These are phyloP conservation scores for Limnothrissa miodon DNA, from an alignment of 2,113 vertebrate species.

Conservation along the genomic window DNA sequence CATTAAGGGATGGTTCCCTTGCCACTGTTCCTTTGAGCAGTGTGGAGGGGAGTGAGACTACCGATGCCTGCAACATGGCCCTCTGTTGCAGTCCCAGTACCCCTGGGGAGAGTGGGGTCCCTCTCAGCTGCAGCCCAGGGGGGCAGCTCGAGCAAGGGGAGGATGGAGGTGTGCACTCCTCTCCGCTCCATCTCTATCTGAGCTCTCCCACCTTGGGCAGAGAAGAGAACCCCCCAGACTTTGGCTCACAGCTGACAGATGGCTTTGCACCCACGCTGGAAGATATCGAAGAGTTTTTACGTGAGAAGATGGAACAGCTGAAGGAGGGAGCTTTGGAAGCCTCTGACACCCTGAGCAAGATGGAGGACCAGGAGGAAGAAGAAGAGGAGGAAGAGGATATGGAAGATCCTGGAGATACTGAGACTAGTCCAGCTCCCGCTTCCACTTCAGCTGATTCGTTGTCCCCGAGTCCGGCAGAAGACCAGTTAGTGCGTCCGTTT, in stretches of 20 bases:
- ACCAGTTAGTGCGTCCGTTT: constrained; percentile 12
- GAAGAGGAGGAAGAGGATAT: neutral
- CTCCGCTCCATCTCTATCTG: constrained; percentile 52
- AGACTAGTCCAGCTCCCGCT: neutral
- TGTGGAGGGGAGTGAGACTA: constrained; percentile 45
- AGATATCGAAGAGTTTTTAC: constrained; percentile 86
- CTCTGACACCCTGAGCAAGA: constrained; percentile 20
- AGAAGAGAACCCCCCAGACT: constrained; percentile 64
- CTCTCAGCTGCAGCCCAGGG: constrained; percentile 54
- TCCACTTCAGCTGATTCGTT: neutral
- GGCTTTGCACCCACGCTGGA: constrained; percentile 83
- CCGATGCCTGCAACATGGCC: constrained; percentile 60
- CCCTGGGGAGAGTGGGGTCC: constrained; percentile 37
- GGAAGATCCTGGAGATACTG: neutral
- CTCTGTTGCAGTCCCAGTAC: constrained; percentile 64
- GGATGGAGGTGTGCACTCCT: constrained; percentile 27
- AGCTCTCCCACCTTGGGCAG: constrained; percentile 26
- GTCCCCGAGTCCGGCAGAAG: constrained; percentile 18
- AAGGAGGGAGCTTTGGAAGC: constrained; percentile 57
- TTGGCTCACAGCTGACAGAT: constrained; percentile 63
- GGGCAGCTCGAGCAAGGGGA: constrained; percentile 60
- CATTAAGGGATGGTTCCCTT: constrained; percentile 61
- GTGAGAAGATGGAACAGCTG: constrained; percentile 76
- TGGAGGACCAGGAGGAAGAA: neutral
- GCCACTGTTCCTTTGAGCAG: constrained; percentile 58